These are phyloP conservation scores for Mus spretus DNA, from an alignment of 2,797 vertebrate species.

Conservation along the genomic window DNA sequence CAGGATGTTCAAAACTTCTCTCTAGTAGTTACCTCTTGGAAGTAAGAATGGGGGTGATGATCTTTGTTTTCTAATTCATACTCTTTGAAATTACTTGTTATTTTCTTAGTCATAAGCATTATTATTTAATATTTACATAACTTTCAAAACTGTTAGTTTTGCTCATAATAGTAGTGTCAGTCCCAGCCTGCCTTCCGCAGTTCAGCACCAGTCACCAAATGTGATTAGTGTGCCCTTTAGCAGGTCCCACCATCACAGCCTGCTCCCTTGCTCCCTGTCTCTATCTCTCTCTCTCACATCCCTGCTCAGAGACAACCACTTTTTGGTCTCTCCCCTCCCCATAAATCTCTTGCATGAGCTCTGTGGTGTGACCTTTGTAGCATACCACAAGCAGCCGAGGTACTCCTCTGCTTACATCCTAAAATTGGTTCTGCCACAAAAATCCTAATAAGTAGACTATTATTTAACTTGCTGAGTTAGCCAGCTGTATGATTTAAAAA, in stretches of 20 bases:
- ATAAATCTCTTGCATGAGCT: neutral
- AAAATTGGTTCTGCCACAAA: neutral
- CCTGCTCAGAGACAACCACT: neutral
- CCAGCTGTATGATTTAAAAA: neutral
- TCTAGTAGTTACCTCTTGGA: neutral
- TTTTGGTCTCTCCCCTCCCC: neutral
- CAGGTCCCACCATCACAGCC: neutral
- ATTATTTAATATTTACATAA: conserved; percentile 11
- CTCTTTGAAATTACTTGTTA: conserved; percentile 45
- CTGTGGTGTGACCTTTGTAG: neutral
- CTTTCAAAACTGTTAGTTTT: conserved; percentile 8
- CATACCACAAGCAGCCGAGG: neutral
- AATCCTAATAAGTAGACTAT: neutral
- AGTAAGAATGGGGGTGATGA: neutral
- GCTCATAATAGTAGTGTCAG: neutral
- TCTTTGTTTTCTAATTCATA: conserved; percentile 10
- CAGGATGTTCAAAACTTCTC: neutral
- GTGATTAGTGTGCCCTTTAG: neutral
- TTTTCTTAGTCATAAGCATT: neutral
- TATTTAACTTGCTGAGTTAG: neutral
- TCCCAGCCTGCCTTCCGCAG: neutral
- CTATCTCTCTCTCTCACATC: neutral
- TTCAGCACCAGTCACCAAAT: neutral
- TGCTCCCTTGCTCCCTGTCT: neutral
- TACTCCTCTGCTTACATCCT: neutral